These are phyloP conservation scores for Furcifer pardalis DNA, from an alignment of 2,797 vertebrate genomes.

Conservation along the genomic window DNA sequence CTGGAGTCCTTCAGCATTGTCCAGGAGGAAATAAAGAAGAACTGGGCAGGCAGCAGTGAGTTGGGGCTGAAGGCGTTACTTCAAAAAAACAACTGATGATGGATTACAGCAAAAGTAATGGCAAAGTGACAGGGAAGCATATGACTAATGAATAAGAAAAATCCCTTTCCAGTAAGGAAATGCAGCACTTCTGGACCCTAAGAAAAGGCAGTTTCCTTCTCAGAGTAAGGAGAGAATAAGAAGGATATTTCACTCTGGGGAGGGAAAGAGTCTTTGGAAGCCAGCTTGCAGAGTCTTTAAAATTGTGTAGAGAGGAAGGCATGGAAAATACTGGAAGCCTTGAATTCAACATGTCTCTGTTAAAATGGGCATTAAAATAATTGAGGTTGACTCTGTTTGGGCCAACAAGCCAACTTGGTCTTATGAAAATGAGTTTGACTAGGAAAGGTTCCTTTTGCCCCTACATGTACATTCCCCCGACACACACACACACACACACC, in stretches of 20 bases:
- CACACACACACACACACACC: too few relatives aligned
- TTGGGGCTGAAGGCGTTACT: background rate
- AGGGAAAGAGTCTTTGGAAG: background rate
- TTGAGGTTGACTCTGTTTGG: too few relatives aligned
- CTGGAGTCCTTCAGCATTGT: slow-evolving; percentile 25
- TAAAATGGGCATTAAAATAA: background rate
- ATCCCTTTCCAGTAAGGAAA: background rate
- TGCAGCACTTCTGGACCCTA: background rate
- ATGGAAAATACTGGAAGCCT: too few relatives aligned
- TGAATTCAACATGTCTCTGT: background rate
- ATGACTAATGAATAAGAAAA: slow-evolving; percentile 1
- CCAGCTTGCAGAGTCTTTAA: background rate
- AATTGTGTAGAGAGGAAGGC: background rate
- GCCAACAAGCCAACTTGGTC: too few relatives aligned
- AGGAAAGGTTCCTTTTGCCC: too few relatives aligned
- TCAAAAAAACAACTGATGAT: background rate
- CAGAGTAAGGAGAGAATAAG: background rate
- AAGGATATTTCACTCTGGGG: background rate
- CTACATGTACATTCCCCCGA: too few relatives aligned
- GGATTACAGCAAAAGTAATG: slow-evolving; percentile 8
- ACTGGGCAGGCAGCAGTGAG: background rate
- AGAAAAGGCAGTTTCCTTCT: background rate
- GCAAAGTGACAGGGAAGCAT: slow-evolving; percentile 6
- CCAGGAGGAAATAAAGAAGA: slow-evolving; percentile 33
- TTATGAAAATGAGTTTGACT: too few relatives aligned